Evolutionary conservation across 2,113 vertebrate species (phyloP).

Genomic region (Todiramphus chloris): DNA sequence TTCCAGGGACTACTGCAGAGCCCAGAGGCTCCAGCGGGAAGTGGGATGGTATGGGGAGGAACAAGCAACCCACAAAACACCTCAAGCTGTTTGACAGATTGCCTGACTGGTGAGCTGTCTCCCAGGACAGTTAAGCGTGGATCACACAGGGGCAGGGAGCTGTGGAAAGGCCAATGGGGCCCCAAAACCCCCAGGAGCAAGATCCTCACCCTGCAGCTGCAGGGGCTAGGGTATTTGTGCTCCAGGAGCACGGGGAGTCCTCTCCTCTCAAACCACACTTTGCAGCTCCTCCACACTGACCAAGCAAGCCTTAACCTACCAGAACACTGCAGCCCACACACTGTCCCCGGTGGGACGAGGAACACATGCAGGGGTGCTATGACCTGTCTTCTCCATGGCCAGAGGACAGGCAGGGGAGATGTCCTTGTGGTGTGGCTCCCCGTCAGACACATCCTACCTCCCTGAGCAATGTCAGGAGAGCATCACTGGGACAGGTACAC

Average conservation of each 20-base stretch:
- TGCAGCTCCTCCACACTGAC: neutral
- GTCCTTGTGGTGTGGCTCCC: rapidly evolving
- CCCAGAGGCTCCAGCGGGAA: neutral
- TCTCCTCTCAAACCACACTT: neutral
- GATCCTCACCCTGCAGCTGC: neutral
- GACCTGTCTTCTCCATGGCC: rapidly evolving
- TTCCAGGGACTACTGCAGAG: neutral
- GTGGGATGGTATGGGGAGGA: neutral
- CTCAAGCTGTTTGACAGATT: neutral
- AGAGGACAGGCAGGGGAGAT: rapidly evolving
- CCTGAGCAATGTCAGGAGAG: neutral
- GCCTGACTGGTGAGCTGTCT: neutral
- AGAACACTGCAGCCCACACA: neutral
- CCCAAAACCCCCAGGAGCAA: neutral
- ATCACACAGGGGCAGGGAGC: neutral
- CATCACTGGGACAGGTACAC: neutral
- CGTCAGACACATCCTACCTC: neutral
- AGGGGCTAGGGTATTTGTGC: neutral
- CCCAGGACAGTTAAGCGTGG: neutral
- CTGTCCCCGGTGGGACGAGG: rapidly evolving
- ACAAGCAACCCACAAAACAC: neutral
- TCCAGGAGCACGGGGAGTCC: neutral
- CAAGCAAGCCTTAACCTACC: rapidly evolving
- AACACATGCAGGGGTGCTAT: neutral
- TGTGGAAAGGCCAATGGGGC: neutral